These are phyloP conservation scores for Trachops cirrhosus DNA, from an alignment of 2,797 vertebrate genomes.

Conservation along the genomic window DNA sequence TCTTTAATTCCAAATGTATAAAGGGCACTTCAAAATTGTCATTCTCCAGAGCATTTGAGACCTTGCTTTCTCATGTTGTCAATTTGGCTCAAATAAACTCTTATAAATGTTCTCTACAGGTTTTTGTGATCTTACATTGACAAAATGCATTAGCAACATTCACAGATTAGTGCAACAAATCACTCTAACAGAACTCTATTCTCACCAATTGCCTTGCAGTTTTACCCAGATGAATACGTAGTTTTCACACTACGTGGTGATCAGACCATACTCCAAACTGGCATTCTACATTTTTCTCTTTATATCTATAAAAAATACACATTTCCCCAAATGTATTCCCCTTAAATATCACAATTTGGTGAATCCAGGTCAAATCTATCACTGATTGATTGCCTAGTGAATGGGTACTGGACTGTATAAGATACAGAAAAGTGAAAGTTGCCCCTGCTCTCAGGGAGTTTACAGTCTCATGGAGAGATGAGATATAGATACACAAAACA, in stretches of 20 bases:
- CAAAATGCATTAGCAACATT: background rate
- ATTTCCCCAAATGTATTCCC: background rate
- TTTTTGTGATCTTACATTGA: background rate
- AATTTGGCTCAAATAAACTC: background rate
- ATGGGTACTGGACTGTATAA: background rate
- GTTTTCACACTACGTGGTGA: background rate
- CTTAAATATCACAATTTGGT: background rate
- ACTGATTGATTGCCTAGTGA: background rate
- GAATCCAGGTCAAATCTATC: background rate
- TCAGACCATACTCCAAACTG: background rate
- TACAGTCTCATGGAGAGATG: background rate
- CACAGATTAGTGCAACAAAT: background rate
- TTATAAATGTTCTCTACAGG: background rate
- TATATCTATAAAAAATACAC: background rate
- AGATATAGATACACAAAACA: background rate
- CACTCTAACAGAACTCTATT: background rate
- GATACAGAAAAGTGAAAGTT: background rate
- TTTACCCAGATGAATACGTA: background rate
- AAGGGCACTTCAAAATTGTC: background rate
- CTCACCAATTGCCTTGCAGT: background rate
- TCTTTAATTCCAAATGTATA: background rate
- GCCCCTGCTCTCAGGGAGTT: background rate
- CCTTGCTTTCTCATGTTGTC: background rate
- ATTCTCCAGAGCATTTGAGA: background rate
- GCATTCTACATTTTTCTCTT: background rate